Evolutionary conservation across 1,140 invertebrate species (phyloP).

Genomic region (Matsumurasca onukii): DNA sequence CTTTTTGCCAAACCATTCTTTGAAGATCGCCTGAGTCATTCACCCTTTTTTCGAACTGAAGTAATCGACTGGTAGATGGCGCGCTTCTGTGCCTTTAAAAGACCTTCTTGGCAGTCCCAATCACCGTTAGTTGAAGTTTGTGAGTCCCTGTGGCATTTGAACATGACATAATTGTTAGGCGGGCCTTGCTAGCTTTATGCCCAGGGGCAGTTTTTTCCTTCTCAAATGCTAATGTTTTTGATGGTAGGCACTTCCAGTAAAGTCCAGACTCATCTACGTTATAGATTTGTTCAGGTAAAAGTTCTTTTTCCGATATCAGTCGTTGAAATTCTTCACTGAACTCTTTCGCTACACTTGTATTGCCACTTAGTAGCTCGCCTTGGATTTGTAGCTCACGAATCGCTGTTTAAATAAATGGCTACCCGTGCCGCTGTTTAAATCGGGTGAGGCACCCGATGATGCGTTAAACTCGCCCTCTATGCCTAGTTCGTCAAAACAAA

Average conservation of each 20-base stretch:
- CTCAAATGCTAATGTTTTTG: constrained; percentile 15
- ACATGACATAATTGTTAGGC: constrained; percentile 31
- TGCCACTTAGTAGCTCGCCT: no score
- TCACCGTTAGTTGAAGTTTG: constrained; percentile 30
- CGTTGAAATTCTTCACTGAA: no score
- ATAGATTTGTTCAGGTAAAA: no score
- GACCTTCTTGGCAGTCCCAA: constrained; percentile 28
- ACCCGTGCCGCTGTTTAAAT: no score
- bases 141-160: constrained; percentile 29
- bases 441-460: no score
- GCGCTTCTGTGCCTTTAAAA: constrained; percentile 1
- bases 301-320: no score
- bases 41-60: not conserved
- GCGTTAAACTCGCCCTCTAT: no score
- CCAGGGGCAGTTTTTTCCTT: constrained; percentile 4
- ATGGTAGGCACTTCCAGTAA: constrained; percentile 22
- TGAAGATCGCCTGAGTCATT: not conserved
- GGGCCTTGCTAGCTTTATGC: constrained; percentile 32
- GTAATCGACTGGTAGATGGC: constrained; percentile 1
- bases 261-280: no score
- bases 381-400: no score
- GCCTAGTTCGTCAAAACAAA: no score
- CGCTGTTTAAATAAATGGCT: no score
- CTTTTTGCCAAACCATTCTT: not conserved
- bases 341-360: no score